Percentiles rank a stretch among this genome's conserved stretches.
phyloP scores from a whole-genome alignment of 2,113 vertebrate genomes.

The Phocoena phocoena region DNA sequence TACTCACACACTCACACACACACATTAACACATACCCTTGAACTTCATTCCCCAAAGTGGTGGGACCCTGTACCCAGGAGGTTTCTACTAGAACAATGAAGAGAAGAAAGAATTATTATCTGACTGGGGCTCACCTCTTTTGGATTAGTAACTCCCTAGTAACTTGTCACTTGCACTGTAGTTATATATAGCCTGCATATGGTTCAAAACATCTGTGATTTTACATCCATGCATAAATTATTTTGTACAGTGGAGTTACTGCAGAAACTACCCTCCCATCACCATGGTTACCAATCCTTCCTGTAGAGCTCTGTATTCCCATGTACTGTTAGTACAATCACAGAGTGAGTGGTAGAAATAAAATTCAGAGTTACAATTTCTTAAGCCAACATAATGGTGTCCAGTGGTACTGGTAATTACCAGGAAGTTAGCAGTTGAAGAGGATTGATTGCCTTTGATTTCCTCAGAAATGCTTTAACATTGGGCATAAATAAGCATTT shows the following conservation, averaged over 20 bases:
- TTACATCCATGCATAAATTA: slow-evolving; percentile 79
- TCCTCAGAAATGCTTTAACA: background rate
- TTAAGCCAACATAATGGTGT: background rate
- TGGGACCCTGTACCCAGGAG: background rate
- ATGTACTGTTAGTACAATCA: slow-evolving; percentile 62
- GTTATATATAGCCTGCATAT: slow-evolving; percentile 76
- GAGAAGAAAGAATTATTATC: background rate
- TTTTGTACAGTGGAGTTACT: slow-evolving; percentile 70
- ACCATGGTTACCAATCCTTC: slow-evolving; percentile 73
- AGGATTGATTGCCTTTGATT: background rate
- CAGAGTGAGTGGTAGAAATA: background rate
- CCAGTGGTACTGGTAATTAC: background rate
- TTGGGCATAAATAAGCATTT: background rate
- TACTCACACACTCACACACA: background rate
- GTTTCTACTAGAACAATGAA: background rate
- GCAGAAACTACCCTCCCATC: slow-evolving; percentile 57
- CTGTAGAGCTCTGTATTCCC: slow-evolving; percentile 49
- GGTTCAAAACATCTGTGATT: slow-evolving; percentile 76
- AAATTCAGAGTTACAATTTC: slow-evolving; percentile 16
- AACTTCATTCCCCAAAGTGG: background rate
- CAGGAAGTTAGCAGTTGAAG: background rate
- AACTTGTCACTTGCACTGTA: slow-evolving; percentile 67
- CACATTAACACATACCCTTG: background rate
- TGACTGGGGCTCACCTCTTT: slow-evolving; percentile 6
- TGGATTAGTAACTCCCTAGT: slow-evolving; percentile 66